Evolutionary conservation across 2,113 vertebrate species (phyloP).

Genomic region (Gadus chalcogrammus): DNA sequence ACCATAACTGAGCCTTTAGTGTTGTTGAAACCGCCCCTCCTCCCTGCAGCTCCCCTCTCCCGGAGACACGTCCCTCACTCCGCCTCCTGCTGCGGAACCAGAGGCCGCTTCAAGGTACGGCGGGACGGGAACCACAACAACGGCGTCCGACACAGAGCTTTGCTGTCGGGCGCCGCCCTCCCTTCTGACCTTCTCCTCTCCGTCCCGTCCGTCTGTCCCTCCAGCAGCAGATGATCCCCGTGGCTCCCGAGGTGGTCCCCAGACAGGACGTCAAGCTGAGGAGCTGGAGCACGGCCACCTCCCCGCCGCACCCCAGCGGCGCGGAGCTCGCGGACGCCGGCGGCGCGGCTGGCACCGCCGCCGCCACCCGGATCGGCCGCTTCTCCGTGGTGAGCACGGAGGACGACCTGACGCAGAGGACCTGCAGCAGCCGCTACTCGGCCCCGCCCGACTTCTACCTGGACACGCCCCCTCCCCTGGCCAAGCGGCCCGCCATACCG

Average conservation of each 20-base stretch:
- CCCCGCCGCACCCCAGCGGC: constrained; percentile 59
- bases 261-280: constrained; percentile 67
- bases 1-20: neutral
- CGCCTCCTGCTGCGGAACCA: constrained; percentile 71
- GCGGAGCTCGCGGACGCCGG: constrained; percentile 38
- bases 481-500: constrained; percentile 74
- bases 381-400: constrained; percentile 89
- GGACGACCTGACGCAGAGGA: constrained; percentile 82
- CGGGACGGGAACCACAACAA: too few relatives aligned
- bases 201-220: constrained; percentile 7
- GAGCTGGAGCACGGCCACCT: constrained; percentile 62
- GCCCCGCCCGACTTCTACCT: constrained; percentile 91
- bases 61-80: constrained; percentile 71
- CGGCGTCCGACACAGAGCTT: too few relatives aligned
- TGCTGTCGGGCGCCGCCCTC: too few relatives aligned
- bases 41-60: constrained; percentile 57
- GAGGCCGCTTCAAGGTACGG: constrained; percentile 71
- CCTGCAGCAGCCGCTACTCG: constrained; percentile 84
- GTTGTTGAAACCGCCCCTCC: constrained; percentile 16
- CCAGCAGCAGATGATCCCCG: constrained; percentile 62
- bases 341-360: constrained; percentile 49
- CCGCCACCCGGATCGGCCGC: constrained; percentile 87
- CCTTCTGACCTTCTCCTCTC: too few relatives aligned
- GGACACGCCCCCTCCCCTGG: constrained; percentile 79
- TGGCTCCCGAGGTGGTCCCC: constrained; percentile 73